These are phyloP conservation scores for Coregonus suidteri DNA, from an alignment of 2,797 vertebrate genomes.

Conservation along the genomic window DNA sequence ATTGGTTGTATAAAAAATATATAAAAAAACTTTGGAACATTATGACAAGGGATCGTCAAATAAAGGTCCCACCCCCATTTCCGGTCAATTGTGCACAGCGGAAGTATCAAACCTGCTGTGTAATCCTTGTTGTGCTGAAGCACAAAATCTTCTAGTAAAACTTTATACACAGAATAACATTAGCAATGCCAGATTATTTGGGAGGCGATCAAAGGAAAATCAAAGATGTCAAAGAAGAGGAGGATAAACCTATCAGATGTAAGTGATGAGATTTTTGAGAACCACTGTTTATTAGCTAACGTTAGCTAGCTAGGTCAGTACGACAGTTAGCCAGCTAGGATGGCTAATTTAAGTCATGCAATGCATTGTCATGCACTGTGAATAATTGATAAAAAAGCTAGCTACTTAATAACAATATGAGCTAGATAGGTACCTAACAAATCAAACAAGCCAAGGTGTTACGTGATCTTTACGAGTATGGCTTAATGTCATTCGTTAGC, in stretches of 20 bases:
- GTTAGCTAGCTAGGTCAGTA: constrained; percentile 15
- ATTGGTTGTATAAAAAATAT: background rate
- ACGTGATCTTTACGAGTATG: background rate
- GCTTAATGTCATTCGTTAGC: too few relatives aligned
- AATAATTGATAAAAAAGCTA: background rate
- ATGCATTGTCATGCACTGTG: too few relatives aligned
- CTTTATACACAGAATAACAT: background rate
- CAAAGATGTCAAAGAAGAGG: constrained; percentile 89
- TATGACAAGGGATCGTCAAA: constrained; percentile 15
- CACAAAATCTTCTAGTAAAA: background rate
- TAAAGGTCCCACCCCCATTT: constrained; percentile 47
- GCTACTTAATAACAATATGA: background rate
- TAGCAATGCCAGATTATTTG: constrained; percentile 90
- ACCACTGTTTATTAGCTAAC: background rate
- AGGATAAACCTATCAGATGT: constrained; percentile 92
- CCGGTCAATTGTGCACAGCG: constrained; percentile 50
- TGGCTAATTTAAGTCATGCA: background rate
- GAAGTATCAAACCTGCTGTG: constrained; percentile 79
- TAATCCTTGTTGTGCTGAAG: constrained; percentile 63
- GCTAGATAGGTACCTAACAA: background rate
- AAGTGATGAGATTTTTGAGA: constrained; percentile 7
- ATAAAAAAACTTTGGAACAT: background rate
- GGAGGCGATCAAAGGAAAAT: constrained; percentile 92
- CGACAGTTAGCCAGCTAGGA: background rate
- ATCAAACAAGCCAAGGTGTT: background rate